phyloP scores from a whole-genome alignment of 1,140 invertebrate species.

The Aphaenogaster floridana region DNA sequence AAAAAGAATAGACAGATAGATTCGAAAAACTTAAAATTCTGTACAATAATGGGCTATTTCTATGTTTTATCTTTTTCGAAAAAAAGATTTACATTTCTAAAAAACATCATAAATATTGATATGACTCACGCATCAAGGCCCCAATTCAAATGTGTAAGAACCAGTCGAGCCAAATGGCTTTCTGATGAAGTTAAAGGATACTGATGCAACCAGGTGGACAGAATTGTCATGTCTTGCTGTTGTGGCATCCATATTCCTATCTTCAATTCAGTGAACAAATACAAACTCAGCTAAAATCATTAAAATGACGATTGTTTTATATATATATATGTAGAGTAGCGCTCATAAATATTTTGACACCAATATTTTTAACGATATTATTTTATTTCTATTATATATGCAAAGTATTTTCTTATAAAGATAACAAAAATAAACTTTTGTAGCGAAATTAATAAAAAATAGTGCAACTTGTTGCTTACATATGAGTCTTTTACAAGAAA shows the following conservation, averaged over 20 bases:
- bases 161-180: conserved; percentile 90
- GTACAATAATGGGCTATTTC: not conserved
- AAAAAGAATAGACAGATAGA: not conserved
- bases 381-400: no score
- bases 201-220: conserved; percentile 90
- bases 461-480: no score
- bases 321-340: not conserved
- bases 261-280: conserved; percentile 92
- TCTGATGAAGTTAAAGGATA: conserved; percentile 88
- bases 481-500: no score
- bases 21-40: conserved; percentile 2
- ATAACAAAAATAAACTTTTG: no score
- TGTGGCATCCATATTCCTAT: conserved; percentile 90
- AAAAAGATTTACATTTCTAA: not conserved
- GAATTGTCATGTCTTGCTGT: conserved; percentile 90
- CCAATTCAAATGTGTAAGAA: conserved; percentile 93
- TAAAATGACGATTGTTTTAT: not conserved
- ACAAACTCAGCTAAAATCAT: conserved; percentile 88
- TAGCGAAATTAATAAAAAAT: no score
- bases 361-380: no score
- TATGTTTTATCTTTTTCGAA: not conserved
- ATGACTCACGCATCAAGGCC: conserved; percentile 86
- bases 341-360: no score
- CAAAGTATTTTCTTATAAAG: no score
- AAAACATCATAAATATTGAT: conserved; percentile 1